Evolutionary conservation across 1,140 invertebrate genomes (phyloP).

Genomic region (Ostrea edulis): DNA sequence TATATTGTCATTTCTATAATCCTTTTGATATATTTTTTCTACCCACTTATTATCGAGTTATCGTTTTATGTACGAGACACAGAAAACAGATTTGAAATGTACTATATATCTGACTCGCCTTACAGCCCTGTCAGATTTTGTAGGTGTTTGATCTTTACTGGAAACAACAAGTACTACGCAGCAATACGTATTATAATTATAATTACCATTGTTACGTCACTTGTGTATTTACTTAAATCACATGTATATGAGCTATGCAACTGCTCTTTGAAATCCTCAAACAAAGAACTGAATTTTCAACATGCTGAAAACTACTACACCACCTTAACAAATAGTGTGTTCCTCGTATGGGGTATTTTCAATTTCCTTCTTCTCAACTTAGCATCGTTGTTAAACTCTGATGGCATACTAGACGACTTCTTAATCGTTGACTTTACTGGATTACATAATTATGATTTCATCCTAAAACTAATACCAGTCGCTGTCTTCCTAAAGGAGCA

Average conservation of each 20-base stretch:
- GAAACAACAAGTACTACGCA: not conserved
- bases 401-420: not conserved
- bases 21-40: not conserved
- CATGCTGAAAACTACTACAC: not conserved
- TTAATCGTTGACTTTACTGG: not conserved
- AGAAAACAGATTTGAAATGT: not conserved
- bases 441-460: not conserved
- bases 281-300: not conserved
- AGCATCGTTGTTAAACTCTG: not conserved
- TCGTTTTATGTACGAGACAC: not conserved
- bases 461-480: not conserved
- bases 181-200: not conserved
- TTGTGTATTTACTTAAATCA: not conserved
- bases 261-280: not conserved
- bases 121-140: not conserved
- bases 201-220: not conserved
- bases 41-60: not conserved
- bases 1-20: not conserved
- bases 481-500: not conserved
- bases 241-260: not conserved
- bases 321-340: not conserved
- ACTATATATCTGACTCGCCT: not conserved
- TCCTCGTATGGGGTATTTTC: not conserved
- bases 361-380: not conserved
- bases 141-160: not conserved